These are phyloP conservation scores for Drosophila diplacantha DNA, from an alignment of 2,888 invertebrate genomes.

Conservation along the genomic window DNA sequence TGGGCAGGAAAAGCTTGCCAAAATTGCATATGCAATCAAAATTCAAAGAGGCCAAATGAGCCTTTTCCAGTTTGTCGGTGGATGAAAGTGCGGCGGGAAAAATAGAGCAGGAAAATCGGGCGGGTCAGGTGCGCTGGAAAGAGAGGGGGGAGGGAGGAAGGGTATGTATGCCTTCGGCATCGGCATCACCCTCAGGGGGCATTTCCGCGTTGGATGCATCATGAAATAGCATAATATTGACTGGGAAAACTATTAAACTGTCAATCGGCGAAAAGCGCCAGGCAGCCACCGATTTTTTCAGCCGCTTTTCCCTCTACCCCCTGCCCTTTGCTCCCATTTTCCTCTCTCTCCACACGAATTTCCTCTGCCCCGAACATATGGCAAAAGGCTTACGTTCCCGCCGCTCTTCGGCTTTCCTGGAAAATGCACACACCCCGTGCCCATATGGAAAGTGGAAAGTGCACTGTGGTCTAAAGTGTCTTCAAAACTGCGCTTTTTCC, in stretches of 20 bases:
- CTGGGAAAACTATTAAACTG: constrained; percentile 67
- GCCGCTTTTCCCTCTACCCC: neutral
- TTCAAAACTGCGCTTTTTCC: rapidly evolving
- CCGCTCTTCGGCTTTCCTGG: constrained; percentile 10
- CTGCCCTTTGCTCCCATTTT: neutral
- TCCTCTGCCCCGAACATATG: constrained; percentile 14
- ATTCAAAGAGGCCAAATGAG: constrained; percentile 61
- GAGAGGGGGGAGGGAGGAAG: neutral
- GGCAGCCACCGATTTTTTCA: constrained; percentile 1
- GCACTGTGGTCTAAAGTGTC: neutral
- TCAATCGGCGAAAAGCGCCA: constrained; percentile 50
- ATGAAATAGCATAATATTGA: constrained; percentile 62
- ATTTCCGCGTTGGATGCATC: constrained; percentile 42
- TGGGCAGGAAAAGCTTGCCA: constrained; percentile 39
- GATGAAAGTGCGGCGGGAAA: neutral
- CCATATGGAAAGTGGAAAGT: neutral
- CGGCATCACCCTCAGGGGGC: neutral
- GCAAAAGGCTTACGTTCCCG: constrained; percentile 12
- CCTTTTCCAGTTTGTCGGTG: constrained; percentile 20
- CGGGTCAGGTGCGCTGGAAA: constrained; percentile 8
- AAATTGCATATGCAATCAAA: constrained; percentile 65
- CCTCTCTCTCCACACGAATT: neutral
- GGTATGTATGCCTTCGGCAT: neutral
- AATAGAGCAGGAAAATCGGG: neutral
- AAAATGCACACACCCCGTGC: constrained; percentile 3